These are phyloP conservation scores for Drosophila mercatorum DNA, from an alignment of 2,888 invertebrate genomes.

Conservation along the genomic window DNA sequence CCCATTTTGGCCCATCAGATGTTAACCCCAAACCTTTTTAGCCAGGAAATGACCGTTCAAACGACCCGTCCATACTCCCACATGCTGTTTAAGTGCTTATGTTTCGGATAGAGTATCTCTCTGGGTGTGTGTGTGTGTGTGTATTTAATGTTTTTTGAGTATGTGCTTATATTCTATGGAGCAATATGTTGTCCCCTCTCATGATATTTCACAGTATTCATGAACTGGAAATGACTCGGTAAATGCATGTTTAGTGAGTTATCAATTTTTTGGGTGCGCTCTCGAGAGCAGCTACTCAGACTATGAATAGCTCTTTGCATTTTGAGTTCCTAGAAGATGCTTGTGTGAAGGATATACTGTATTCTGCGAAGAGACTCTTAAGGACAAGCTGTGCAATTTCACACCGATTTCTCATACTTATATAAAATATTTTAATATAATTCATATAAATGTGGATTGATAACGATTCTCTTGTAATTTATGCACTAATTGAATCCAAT, in stretches of 20 bases:
- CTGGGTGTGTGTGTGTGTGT: constrained; percentile 20
- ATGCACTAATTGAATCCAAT: constrained; percentile 8
- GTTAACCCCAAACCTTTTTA: constrained; percentile 54
- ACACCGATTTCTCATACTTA: neutral
- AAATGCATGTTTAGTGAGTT: constrained; percentile 39
- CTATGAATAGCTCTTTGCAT: constrained; percentile 2
- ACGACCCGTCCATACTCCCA: constrained; percentile 29
- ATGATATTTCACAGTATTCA: constrained; percentile 39
- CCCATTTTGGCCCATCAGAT: constrained; percentile 54
- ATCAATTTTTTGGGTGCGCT: constrained; percentile 26
- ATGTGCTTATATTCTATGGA: constrained; percentile 37
- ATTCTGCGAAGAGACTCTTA: neutral
- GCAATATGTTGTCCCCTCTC: constrained; percentile 41
- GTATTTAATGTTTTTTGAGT: constrained; percentile 44
- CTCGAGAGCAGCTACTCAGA: neutral
- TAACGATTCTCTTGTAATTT: neutral
- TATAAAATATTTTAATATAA: neutral
- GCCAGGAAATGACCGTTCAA: constrained; percentile 66
- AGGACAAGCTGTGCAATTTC: neutral
- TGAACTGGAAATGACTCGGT: constrained; percentile 50
- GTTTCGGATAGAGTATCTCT: neutral
- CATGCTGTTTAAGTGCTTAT: constrained; percentile 35
- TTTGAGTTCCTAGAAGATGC: neutral
- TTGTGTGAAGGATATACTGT: neutral
- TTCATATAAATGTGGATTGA: neutral